These are phyloP conservation scores for Gorsachius magnificus DNA, from an alignment of 2,797 vertebrate species.

Conservation along the genomic window DNA sequence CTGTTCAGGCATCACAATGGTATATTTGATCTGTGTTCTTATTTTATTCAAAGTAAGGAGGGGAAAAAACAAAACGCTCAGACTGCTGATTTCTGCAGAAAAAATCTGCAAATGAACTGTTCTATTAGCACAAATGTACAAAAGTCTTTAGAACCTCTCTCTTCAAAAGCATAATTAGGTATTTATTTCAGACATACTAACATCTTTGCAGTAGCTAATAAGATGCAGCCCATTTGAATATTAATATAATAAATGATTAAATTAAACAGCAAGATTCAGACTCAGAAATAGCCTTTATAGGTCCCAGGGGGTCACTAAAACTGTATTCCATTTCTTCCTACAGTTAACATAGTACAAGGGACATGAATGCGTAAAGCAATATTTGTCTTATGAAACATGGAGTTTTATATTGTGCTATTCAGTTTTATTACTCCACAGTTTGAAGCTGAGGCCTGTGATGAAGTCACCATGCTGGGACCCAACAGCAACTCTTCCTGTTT, in stretches of 20 bases:
- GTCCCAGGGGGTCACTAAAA: conserved; percentile 85
- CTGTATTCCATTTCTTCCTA: conserved; percentile 81
- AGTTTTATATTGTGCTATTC: conserved; percentile 77
- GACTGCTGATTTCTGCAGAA: conserved; percentile 80
- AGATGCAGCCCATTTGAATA: conserved; percentile 87
- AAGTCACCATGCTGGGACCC: conserved; percentile 73
- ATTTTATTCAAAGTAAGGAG: conserved; percentile 70
- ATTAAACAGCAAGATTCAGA: conserved; percentile 88
- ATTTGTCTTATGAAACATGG: conserved; percentile 82
- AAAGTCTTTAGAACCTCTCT: conserved; percentile 82
- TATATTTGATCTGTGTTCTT: conserved; percentile 69
- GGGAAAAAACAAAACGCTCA: conserved; percentile 43
- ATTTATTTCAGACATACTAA: conserved; percentile 85
- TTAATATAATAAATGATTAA: conserved; percentile 90
- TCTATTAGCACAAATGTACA: conserved; percentile 81
- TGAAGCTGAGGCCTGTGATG: conserved; percentile 74
- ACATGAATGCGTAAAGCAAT: conserved; percentile 79
- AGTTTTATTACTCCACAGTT: conserved; percentile 77
- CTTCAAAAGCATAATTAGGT: conserved; percentile 85
- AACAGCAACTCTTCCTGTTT: conserved; percentile 73
- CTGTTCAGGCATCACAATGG: conserved; percentile 45
- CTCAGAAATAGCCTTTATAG: conserved; percentile 87
- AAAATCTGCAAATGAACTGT: conserved; percentile 80
- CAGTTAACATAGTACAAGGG: conserved; percentile 81
- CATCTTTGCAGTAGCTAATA: conserved; percentile 86